These are phyloP conservation scores for Glossophaga mutica DNA, from an alignment of 2,797 vertebrate genomes.

Conservation along the genomic window DNA sequence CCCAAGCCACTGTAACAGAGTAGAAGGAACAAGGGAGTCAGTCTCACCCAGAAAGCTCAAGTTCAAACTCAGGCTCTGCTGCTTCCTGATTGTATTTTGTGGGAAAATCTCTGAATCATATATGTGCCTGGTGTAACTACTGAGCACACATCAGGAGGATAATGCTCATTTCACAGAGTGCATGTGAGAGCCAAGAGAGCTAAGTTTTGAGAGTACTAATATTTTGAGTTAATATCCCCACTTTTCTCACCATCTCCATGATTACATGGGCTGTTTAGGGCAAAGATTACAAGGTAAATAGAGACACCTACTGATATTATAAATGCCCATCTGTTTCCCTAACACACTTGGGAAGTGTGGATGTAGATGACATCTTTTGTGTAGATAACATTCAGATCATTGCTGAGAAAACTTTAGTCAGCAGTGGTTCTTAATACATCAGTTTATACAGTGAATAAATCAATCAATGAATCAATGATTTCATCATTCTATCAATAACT, in stretches of 20 bases:
- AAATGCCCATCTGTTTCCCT: background rate
- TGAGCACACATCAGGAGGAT: background rate
- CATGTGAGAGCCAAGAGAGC: background rate
- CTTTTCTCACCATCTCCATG: background rate
- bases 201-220: background rate
- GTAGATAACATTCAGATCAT: background rate
- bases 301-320: background rate
- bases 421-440: background rate
- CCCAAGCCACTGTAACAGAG: background rate
- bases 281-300: background rate
- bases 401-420: background rate
- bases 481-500: background rate
- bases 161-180: background rate
- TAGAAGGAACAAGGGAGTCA: background rate
- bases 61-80: background rate
- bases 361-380: background rate
- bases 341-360: background rate
- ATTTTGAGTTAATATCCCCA: background rate
- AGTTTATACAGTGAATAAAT: background rate
- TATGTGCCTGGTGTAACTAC: background rate
- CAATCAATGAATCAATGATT: background rate
- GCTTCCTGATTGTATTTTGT: background rate
- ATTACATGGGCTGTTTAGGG: background rate
- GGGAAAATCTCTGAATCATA: background rate
- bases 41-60: background rate